These are phyloP conservation scores for Erebia aethiops DNA, from an alignment of 2,888 invertebrate genomes.

Conservation along the genomic window DNA sequence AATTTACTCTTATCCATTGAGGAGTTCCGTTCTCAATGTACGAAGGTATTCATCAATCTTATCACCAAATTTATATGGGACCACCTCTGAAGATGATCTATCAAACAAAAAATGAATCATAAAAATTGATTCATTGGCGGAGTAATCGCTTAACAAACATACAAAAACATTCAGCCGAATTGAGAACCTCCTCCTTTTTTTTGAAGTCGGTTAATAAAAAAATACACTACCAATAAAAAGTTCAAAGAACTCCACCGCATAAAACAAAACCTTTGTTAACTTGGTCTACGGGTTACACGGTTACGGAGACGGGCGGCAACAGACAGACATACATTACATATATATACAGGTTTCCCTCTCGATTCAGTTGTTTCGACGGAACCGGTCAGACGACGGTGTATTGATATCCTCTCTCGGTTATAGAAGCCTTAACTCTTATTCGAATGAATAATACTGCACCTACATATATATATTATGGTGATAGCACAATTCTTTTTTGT, in stretches of 20 bases:
- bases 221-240: conserved; percentile 14
- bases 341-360: conserved; percentile 10
- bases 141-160: no score
- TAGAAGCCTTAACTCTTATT: not conserved
- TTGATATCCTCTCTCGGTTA: conserved; percentile 14
- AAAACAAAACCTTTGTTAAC: conserved; percentile 11
- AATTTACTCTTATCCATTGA: no score
- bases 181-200: not conserved
- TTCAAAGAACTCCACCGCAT: conserved; percentile 6
- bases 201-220: not conserved
- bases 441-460: no score
- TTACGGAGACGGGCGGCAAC: not conserved
- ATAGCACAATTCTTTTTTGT: no score
- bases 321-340: conserved; percentile 9
- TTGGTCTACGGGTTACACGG: conserved; percentile 21
- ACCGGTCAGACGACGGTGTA: conserved; percentile 9
- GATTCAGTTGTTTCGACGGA: not conserved
- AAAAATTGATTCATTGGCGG: no score
- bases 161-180: not conserved
- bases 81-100: no score
- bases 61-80: no score
- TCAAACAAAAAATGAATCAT: no score
- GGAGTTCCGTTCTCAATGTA: no score
- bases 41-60: no score
- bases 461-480: no score